Evolutionary conservation across 2,797 vertebrate genomes (phyloP), one percentile per base, ranked within the genome.

Genomic region (Parotocinclus haroldoi): DNA sequence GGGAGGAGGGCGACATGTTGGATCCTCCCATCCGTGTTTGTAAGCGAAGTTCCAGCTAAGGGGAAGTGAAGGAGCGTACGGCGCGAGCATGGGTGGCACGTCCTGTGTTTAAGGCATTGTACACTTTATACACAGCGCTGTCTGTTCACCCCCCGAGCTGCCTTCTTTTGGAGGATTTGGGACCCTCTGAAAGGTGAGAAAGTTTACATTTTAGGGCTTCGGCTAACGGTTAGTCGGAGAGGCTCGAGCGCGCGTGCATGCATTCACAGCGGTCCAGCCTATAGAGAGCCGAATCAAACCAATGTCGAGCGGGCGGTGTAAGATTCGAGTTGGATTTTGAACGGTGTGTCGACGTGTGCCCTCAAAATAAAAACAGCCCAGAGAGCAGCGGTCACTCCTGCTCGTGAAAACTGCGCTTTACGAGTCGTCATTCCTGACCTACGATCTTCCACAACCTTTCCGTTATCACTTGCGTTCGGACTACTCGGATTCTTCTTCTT

Each of bases 21-120:
- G 57, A 53, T 60, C 40, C 49, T 8, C 27, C 14, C n/a, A 46
- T 46, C 16, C 48, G 27, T 2, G 51, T 55, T 1, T 40, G 58
- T 10, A 36, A 16, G 42, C 51, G 27, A 60, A 53, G 10, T 54
- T 68, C 50, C 42, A 59, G 10, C 46, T 49, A 7, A 9, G 12
- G 51, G 38, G 18, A 55, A 44, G 49, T 13, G 49, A 8, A n/a
- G 19, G 6, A 10, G 39, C 7, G 27, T 18, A 0, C n/a, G n/a
- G n/a, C n/a, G n/a, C n/a, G 56, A 44, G 18, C 27, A 19, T 9
- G 50, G 14, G 4, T 38, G 16, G 37, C 55, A 16, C 27, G 27
- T 27, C 14, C 50, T 10, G 39, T 12, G 1, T 18, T 16, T 44
- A 52, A 36, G 37, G 56, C 7, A 8, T 44, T 44, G 13, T 11